Evolutionary conservation across 2,113 vertebrate genomes (phyloP), one percentile per base, ranked within the genome.

Genomic region (Brachyistius frenatus): DNA sequence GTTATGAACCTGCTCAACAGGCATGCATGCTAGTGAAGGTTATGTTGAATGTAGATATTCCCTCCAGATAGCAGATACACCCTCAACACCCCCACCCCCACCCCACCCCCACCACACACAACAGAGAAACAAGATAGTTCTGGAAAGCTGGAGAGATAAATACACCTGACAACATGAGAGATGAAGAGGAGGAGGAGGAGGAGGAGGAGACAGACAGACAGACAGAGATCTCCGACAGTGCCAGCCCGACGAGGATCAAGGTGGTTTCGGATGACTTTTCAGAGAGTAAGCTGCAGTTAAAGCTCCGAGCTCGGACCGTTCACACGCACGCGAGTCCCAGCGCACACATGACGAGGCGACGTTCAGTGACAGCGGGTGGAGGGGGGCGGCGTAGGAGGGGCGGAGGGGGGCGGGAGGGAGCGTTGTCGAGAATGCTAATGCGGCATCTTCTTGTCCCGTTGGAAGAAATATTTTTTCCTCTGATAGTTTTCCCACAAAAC

Each of bases 251-350:
- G 84, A 82, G 88, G 90, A 91, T 91, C 86, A 91, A 86, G 84
- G 80, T 88, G 88, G 35, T 91, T 89, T 92, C 91, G 92, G 90
- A 87, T 86, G 80, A 80, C 76, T 89, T 23, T 92, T 89, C 87
- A 87, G 86, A 90, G 81, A 23, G 84, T 87, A 86, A 86, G 84
- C 89, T 89, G 74, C 49, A 73, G 88, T 87, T 89, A 87, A 91
- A 90, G 77, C 87, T 76, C 56, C 67, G 1, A 74, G 81, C 79
- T 86, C 85, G 88, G 85, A 84, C 90, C 44, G 58, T 87, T 94
- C 89, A 88, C 93, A 88, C 76, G 78, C 80, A 80, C 83, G 80
- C 75, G 63, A 85, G 70, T 83, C 76, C 72, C 66, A 72, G 33
- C 57, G 46, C 75, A 83, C 75, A 84, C 78, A 78, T 83, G 84